phyloP scores from a whole-genome alignment of 2,797 vertebrate species.

The Betta splendens region DNA sequence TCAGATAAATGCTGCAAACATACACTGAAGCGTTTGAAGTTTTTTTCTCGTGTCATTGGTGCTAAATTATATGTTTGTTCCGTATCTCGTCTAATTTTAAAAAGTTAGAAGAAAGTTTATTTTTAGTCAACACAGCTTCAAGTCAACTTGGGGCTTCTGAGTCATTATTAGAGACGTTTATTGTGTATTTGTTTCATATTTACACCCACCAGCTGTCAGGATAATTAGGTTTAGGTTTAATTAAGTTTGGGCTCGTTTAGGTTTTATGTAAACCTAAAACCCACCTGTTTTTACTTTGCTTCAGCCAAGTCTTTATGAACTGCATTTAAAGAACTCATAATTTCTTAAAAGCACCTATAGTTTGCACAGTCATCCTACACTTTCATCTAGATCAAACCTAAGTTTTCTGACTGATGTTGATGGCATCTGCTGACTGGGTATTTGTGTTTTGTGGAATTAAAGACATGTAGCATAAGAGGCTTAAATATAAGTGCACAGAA shows the following conservation, averaged over 20 bases:
- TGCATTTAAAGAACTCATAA: neutral
- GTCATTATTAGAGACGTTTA: neutral
- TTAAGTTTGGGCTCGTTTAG: too few relatives aligned
- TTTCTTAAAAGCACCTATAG: neutral
- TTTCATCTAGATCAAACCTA: neutral
- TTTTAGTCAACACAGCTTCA: neutral
- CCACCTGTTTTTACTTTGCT: too few relatives aligned
- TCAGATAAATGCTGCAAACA: conserved; percentile 47
- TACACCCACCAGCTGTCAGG: neutral
- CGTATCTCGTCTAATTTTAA: neutral
- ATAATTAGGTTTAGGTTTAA: too few relatives aligned
- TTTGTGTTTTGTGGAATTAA: neutral
- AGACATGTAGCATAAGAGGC: neutral
- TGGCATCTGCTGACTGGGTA: neutral
- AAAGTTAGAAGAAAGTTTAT: neutral
- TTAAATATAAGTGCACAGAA: neutral
- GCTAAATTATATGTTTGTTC: neutral
- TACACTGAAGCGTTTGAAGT: conserved; percentile 22
- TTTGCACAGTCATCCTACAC: neutral
- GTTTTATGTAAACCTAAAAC: conserved; percentile 1
- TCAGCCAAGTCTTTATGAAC: neutral
- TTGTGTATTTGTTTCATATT: neutral
- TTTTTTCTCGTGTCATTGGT: neutral
- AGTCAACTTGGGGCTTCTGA: neutral
- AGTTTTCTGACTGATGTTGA: neutral